Base-by-base conservation (phyloP, 2,797 vertebrate species). In the Hyperoplus immaculatus region DNA sequence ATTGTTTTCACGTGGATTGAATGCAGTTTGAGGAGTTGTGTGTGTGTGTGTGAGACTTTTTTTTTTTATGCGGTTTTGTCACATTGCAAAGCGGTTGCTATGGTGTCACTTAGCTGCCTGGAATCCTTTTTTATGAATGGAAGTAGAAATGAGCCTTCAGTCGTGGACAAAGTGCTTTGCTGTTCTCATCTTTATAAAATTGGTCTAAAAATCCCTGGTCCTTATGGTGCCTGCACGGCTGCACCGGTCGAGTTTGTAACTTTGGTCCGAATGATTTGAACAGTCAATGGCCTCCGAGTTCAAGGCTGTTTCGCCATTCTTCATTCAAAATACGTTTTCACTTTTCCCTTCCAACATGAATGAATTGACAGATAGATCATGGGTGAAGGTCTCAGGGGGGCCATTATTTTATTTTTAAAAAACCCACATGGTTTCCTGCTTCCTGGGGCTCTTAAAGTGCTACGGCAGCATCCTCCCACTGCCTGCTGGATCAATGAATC, bases 401-500 rank as follows among this genome's bases (percentile, higher is more conserved):
- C 29, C 41, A 1, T 81, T 82, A 61, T 78, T 75, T 75, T 39
- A 1, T 81, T 82, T 63, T 77, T 74, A 73, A 47, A 80, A 83
- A 84, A 75, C 60, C 57, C 72, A 38, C 57, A 29, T 42, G 13
- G 69, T 88, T 86, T 86, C 88, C 81, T 73, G 64, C 83, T 78
- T 91, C 86, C 78, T 63, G 81, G 29, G 41, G 72, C 84, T 86
- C 68, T 51, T 68, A 82, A 80, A 88, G 84, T 88, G 86, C 86
- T 90, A 79, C 73, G 65, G 72, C 77, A 41, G 69, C 88, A 67
- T 85, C 80, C 62, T 82, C 77, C 74, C 51, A 41, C 82, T 86
- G 75, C 67, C 69, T 60, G 69, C 74, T 55, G 65, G 82, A 90
- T 94, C 90, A 74, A 93, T 93, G 88, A 72, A 69, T 87, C 87